phyloP scores from a whole-genome alignment of 92 coral and sea anemone genomes.

The Epizoanthus ramosus region DNA sequence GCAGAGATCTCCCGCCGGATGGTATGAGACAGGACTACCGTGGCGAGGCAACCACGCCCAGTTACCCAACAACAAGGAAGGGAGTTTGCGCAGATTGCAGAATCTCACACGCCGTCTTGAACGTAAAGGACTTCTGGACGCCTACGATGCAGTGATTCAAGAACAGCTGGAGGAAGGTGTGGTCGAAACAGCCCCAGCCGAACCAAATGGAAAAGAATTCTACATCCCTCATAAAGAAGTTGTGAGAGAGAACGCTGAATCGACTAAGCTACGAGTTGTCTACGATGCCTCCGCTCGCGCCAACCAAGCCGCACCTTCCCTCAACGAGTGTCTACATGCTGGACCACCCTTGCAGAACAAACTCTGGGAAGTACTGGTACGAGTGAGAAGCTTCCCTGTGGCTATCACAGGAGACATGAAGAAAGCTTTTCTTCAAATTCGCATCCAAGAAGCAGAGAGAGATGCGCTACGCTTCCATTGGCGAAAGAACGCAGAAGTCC shows the following conservation, averaged over 20 bases:
- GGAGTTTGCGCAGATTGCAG: constrained; percentile 32
- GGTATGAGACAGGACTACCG: no score
- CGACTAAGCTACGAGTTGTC: constrained; percentile 42
- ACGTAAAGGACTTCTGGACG: constrained; percentile 9
- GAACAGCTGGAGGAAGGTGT: constrained; percentile 1
- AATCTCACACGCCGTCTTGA: constrained; percentile 22
- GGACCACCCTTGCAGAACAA: constrained; percentile 47
- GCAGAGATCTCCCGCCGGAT: no score
- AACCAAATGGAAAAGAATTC: constrained; percentile 23
- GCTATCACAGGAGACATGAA: constrained; percentile 2
- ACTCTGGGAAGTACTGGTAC: constrained; percentile 28
- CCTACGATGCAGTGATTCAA: constrained; percentile 9
- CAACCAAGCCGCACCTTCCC: not conserved
- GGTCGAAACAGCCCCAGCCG: constrained; percentile 31
- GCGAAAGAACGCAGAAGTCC: not conserved
- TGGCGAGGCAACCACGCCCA: constrained; percentile 1
- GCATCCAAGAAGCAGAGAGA: constrained; percentile 55
- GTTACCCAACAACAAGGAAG: constrained; percentile 29
- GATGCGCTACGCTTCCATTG: constrained; percentile 51
- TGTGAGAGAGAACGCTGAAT: constrained; percentile 36
- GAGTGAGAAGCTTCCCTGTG: constrained; percentile 13
- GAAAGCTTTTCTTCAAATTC: constrained; percentile 46
- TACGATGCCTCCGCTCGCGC: constrained; percentile 42
- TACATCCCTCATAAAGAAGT: constrained; percentile 57
- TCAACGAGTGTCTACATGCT: constrained; percentile 30